Percentiles rank a stretch among this genome's conserved stretches.
These are phyloP conservation scores for Lepidurus packardi DNA, from an alignment of 1,140 invertebrate genomes.

Conservation along the genomic window DNA sequence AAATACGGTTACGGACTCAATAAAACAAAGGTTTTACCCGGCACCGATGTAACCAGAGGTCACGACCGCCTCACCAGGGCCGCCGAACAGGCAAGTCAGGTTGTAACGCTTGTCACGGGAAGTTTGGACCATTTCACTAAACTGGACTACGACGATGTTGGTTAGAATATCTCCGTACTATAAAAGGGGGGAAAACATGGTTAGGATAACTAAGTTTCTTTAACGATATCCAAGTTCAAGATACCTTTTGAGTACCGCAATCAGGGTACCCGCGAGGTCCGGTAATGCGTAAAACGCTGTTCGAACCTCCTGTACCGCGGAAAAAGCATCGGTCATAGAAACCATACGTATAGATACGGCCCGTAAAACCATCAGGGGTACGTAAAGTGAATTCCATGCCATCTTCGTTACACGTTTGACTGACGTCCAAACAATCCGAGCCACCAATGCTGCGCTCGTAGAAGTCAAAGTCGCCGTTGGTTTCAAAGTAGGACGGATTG, in stretches of 20 bases:
- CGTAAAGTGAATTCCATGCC: slow-evolving; percentile 87
- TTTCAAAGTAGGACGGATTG: slow-evolving; percentile 77
- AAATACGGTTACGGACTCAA: slow-evolving; percentile 8
- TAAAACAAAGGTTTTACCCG: slow-evolving; percentile 57
- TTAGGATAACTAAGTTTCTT: neutral
- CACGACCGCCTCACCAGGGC: slow-evolving; percentile 84
- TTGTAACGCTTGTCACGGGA: slow-evolving; percentile 85
- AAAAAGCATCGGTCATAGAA: slow-evolving; percentile 88
- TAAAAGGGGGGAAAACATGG: slow-evolving; percentile 37
- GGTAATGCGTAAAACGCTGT: slow-evolving; percentile 74
- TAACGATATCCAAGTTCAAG: neutral
- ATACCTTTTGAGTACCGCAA: slow-evolving; percentile 75
- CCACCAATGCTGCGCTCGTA: slow-evolving; percentile 67
- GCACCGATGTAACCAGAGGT: slow-evolving; percentile 89
- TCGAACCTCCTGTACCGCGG: slow-evolving; percentile 75
- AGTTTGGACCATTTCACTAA: slow-evolving; percentile 87
- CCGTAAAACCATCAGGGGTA: slow-evolving; percentile 79
- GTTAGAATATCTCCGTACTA: slow-evolving; percentile 87
- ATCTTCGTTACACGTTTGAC: slow-evolving; percentile 83
- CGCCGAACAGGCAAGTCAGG: slow-evolving; percentile 80
- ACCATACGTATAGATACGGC: slow-evolving; percentile 84
- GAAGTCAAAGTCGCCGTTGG: slow-evolving; percentile 74
- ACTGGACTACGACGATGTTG: slow-evolving; percentile 89
- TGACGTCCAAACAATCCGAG: slow-evolving; percentile 76
- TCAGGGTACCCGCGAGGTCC: slow-evolving; percentile 84